Evolutionary conservation across 2,888 invertebrate species (phyloP), one percentile per base, ranked within the genome.

Genomic region (Trachelus iudaicus): DNA sequence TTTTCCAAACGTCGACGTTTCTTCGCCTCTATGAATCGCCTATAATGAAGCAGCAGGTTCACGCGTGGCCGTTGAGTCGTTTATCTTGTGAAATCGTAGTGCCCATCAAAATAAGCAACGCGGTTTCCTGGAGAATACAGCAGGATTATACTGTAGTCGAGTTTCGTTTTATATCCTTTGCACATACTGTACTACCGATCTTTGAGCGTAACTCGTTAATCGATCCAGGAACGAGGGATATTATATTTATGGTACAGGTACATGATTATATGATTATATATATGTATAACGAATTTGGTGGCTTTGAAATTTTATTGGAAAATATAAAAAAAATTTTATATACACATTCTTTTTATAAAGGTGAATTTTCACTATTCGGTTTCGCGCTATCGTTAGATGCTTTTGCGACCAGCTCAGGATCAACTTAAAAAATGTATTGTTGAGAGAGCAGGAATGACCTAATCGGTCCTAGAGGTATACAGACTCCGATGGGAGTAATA

Each of bases 71-170:
- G 79, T 84, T 83, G 81, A 81, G 79, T 85, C 82, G 81, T 85
- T 83, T 83, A 86, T 86, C 83, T 80, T 78, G 79, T 80, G 81
- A 82, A 83, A 86, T 84, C 84, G 83, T 85, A 83, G 81, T 79
- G 79, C 78, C 71, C 79, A 82, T 84, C 81, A 75, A 83, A 86
- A 83, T 83, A 81, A 82, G 78, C 77, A 79, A 81, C 80, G 37
- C 74, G 79, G 79, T 80, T 78, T 73, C 76, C 33, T 34, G 40
- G 23, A 12, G 74, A 4, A 40, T 40, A 40, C 6, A 15, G 15
- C 15, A 40, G 15, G 40, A 37, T 13, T 37, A 1, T 37, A 4
- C 12, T 13, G 13, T 13, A 15, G 13, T 37, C n/a, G 69, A n/a
- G 69, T n/a, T n/a, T 69, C 69, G 13, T 69, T n/a, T 69, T n/a